phyloP scores from a whole-genome alignment of 2,113 vertebrate genomes.

The Tangachromis dhanisi region DNA sequence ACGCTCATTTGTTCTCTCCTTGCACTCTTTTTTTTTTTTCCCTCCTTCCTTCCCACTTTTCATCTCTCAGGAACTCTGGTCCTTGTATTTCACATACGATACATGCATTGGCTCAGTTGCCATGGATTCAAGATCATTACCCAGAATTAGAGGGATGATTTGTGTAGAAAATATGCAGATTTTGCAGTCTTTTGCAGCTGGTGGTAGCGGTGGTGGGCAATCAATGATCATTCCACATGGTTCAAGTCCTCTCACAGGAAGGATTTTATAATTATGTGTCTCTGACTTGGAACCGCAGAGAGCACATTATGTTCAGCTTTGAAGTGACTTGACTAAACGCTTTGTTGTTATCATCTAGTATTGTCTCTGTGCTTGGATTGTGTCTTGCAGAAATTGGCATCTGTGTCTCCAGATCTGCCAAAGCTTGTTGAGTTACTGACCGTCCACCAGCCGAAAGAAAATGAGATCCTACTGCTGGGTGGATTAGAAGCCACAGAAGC shows the following conservation, averaged over 20 bases:
- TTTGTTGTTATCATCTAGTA: neutral
- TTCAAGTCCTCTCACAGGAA: neutral
- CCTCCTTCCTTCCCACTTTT: neutral
- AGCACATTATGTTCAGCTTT: neutral
- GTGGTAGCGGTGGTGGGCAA: neutral
- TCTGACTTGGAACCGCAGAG: neutral
- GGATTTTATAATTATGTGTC: neutral
- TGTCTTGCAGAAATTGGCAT: conserved; percentile 81
- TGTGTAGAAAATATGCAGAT: conserved; percentile 41
- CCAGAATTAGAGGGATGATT: conserved; percentile 32
- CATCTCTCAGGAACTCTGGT: neutral
- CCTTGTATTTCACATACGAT: neutral
- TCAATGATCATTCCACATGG: neutral
- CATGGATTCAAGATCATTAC: conserved; percentile 53
- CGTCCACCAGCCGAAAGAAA: conserved; percentile 86
- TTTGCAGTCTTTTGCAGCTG: conserved; percentile 24
- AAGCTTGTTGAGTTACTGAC: conserved; percentile 86
- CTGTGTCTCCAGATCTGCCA: conserved; percentile 84
- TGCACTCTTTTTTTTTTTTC: neutral
- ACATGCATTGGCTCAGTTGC: conserved; percentile 17
- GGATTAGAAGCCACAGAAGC: conserved; percentile 78
- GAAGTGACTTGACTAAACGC: neutral
- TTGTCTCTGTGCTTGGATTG: conserved; percentile 1
- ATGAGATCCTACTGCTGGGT: conserved; percentile 89
- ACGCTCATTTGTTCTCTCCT: neutral